These are phyloP conservation scores for Hyperopisus bebe DNA, from an alignment of 2,113 vertebrate species.

Conservation along the genomic window DNA sequence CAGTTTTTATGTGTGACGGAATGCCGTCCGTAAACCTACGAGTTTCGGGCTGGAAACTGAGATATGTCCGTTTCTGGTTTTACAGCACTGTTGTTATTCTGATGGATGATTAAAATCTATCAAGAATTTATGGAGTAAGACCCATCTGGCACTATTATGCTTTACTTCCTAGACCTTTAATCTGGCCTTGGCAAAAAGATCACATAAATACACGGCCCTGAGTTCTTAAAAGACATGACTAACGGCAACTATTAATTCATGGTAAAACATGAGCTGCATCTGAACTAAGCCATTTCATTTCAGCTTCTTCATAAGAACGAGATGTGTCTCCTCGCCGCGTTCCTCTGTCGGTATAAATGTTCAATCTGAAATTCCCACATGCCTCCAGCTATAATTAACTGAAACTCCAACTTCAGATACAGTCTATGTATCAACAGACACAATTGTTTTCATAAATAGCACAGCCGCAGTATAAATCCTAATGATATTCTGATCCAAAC, in stretches of 20 bases:
- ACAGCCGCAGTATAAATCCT: not conserved
- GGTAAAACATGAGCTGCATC: not conserved
- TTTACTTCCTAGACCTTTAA: not conserved
- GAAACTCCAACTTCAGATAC: not conserved
- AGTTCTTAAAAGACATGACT: not conserved
- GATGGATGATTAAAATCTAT: not conserved
- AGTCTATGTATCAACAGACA: not conserved
- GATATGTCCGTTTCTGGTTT: not conserved
- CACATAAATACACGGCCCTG: not conserved
- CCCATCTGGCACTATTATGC: not conserved
- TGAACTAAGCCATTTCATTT: not conserved
- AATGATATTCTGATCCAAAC: not conserved
- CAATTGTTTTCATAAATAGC: not conserved
- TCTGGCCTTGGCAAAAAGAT: not conserved
- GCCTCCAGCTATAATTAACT: conserved; percentile 3
- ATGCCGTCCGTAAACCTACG: no score
- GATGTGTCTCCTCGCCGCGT: not conserved
- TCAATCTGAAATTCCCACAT: not conserved
- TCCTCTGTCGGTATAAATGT: not conserved
- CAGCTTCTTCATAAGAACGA: not conserved
- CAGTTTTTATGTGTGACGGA: not conserved
- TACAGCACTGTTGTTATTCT: not conserved
- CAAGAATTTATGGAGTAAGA: not conserved
- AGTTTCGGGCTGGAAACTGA: not conserved
- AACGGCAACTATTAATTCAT: conserved; percentile 5